Evolutionary conservation across 2,888 invertebrate species (phyloP), one percentile per base, ranked within the genome.

Genomic region (Atethmia centrago): DNA sequence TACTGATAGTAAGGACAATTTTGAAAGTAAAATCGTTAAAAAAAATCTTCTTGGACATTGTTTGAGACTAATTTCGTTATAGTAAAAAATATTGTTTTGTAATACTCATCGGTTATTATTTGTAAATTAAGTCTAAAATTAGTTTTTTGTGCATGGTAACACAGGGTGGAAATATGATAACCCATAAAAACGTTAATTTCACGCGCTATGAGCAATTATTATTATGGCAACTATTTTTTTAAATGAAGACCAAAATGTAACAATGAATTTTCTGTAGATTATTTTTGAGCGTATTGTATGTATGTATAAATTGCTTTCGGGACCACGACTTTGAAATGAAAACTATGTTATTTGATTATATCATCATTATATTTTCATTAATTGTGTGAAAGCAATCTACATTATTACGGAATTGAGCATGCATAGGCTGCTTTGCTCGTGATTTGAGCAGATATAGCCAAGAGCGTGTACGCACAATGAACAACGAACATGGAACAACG

Each of bases 111-210:
- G 85, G 83, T 89, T 88, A 87, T 88, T 88, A 75, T 83, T 89
- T 86, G 87, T 88, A 87, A 87, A 89, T 86, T 88, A 84, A 89
- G 86, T 90, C 84, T 84, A 86, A 82, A 85, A 79, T 90, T 87
- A 82, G 77, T 84, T 89, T 87, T 90, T 90, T 88, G 88, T 89
- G 90, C 90, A 92, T 93, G 94, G 94, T 91, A 89, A 91, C 87
- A 93, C 94, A 94, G 93, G 94, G 93, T 94, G 90, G 85, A 84
- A 76, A 82, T 79, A 83, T 84, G 82, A 87, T 90, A 90, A 89
- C 93, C 93, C 91, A 82, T 85, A 56, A 85, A 82, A 82, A 82
- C 28, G 28, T 79, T 85, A 72, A 77, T 79, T 81, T 85, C 70
- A 59, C 80, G 71, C 85, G 82, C 79, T 86, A 84, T 76, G 84